Evolutionary conservation across 2,113 vertebrate species (phyloP).

Genomic region (Microcebus griseorufus): DNA sequence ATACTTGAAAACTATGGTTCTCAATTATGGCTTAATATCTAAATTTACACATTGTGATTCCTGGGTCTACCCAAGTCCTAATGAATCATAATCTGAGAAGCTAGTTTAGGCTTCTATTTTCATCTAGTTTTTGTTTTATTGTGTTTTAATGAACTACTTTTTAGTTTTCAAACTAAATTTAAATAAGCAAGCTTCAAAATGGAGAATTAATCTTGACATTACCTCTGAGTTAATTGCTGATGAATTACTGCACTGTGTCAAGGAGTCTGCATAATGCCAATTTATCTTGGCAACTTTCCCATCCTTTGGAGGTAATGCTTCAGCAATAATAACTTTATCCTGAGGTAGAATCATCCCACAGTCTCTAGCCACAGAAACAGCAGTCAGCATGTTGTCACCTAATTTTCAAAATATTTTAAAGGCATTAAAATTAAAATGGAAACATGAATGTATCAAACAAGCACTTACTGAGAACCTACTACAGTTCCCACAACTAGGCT

Average conservation of each 20-base stretch:
- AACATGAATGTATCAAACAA: neutral
- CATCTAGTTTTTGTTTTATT: neutral
- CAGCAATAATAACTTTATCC: slow-evolving; percentile 96
- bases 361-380: slow-evolving; percentile 97
- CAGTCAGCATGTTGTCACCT: slow-evolving; percentile 99
- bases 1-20: neutral
- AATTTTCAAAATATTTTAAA: slow-evolving; percentile 62
- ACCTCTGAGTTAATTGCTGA: slow-evolving; percentile 90
- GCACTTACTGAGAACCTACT: neutral
- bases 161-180: slow-evolving; percentile 21
- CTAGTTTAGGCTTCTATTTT: neutral
- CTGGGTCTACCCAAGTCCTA: neutral
- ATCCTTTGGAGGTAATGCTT: slow-evolving; percentile 94
- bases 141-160: neutral
- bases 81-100: neutral
- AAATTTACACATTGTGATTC: slow-evolving; percentile 16
- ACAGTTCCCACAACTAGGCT: neutral
- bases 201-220: slow-evolving; percentile 8
- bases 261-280: slow-evolving; percentile 96
- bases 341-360: slow-evolving; percentile 97
- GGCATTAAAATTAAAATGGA: slow-evolving; percentile 25
- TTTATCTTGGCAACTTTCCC: slow-evolving; percentile 95
- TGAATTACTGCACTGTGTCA: slow-evolving; percentile 83
- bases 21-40: slow-evolving; percentile 13
- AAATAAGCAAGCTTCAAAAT: slow-evolving; percentile 27